Percentiles rank a stretch among this genome's conserved stretches.
Evolutionary conservation across 2,888 invertebrate species (phyloP).

Genomic region (Lypha dubia): DNA sequence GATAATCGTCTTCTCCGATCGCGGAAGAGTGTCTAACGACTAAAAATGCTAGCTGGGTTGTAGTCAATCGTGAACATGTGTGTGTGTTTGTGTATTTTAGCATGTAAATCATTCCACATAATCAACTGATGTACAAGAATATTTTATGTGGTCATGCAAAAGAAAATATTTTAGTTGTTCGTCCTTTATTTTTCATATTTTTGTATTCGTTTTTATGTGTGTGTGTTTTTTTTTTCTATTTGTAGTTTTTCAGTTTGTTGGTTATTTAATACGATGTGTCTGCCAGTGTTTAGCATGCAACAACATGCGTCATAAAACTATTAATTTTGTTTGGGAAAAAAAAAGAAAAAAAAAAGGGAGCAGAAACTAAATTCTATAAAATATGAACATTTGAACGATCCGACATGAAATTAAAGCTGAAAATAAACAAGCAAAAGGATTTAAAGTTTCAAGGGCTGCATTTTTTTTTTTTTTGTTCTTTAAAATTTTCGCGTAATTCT

Average conservation of each 20-base stretch:
- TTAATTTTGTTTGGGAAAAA: conserved; percentile 53
- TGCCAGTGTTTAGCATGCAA: conserved; percentile 42
- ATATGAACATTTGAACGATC: conserved; percentile 3
- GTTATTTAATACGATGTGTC: conserved; percentile 6
- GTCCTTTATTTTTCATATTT: too few relatives aligned
- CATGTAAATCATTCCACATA: conserved; percentile 35
- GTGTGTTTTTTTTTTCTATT: not conserved
- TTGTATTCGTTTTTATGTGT: too few relatives aligned
- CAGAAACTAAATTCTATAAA: conserved; percentile 11
- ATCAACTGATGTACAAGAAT: conserved; percentile 41
- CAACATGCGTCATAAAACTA: conserved; percentile 62
- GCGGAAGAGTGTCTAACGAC: too few relatives aligned
- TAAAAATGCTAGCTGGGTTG: too few relatives aligned
- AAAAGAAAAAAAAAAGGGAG: not conserved
- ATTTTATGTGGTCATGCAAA: conserved; percentile 58
- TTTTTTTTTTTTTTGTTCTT: not conserved
- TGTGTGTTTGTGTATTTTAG: conserved; percentile 12
- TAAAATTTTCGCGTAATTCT: not conserved
- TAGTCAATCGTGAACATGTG: not conserved
- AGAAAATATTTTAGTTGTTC: conserved; percentile 49
- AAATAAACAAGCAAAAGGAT: not conserved
- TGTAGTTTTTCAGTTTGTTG: not conserved
- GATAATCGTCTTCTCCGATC: too few relatives aligned
- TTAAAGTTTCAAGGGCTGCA: not conserved
- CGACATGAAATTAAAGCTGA: not conserved